These are phyloP conservation scores for Littorina saxatilis DNA, from an alignment of 1,140 invertebrate species.

Conservation along the genomic window DNA sequence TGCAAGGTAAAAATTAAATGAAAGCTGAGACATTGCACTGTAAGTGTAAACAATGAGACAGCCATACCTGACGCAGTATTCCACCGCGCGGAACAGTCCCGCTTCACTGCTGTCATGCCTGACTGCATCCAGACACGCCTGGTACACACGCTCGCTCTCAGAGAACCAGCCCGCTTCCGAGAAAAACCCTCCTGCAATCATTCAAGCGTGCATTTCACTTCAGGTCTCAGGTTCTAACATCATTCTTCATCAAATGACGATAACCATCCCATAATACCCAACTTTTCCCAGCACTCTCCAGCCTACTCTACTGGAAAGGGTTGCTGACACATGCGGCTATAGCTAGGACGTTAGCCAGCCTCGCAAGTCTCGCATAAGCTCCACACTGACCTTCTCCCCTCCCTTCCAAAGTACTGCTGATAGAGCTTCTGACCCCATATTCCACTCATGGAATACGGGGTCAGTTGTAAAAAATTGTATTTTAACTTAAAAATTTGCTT, in stretches of 20 bases:
- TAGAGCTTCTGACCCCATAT: too few species aligned
- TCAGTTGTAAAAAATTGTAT: too few species aligned
- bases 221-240: not conserved
- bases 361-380: too few species aligned
- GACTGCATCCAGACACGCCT: constrained; percentile 77
- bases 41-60: too few species aligned
- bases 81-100: constrained; percentile 63
- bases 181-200: constrained; percentile 83
- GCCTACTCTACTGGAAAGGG: not conserved
- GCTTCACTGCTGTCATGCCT: constrained; percentile 52
- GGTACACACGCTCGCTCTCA: constrained; percentile 84
- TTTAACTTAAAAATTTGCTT: too few species aligned
- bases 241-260: not conserved
- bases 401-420: too few species aligned
- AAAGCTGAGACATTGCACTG: too few species aligned
- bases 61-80: constrained; percentile 73
- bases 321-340: not conserved
- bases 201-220: not conserved
- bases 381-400: too few species aligned
- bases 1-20: too few species aligned
- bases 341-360: not conserved
- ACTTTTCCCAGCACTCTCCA: not conserved
- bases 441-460: too few species aligned
- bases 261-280: not conserved
- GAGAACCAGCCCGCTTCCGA: constrained; percentile 90